Percentiles rank a stretch among this genome's conserved stretches.
These are phyloP conservation scores for Peucedramus taeniatus DNA, from an alignment of 2,113 vertebrate genomes.

Conservation along the genomic window DNA sequence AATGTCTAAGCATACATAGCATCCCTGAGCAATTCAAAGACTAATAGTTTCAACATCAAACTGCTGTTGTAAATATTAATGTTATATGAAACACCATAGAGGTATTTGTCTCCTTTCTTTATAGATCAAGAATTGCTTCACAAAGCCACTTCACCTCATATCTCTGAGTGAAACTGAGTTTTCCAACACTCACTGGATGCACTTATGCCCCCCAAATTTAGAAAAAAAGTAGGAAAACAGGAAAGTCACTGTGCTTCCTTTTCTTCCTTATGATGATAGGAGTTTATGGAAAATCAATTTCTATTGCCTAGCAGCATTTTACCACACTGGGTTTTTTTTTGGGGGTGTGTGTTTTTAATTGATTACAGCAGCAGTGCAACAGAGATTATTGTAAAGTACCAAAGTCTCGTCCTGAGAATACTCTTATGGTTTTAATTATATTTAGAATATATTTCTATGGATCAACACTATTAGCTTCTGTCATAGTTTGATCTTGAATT, in stretches of 20 bases:
- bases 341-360: neutral
- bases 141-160: neutral
- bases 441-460: neutral
- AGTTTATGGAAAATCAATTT: conserved; percentile 1
- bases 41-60: neutral
- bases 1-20: neutral
- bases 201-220: neutral
- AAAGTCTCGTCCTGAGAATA: neutral
- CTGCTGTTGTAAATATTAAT: neutral
- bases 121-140: neutral
- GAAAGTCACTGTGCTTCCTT: neutral
- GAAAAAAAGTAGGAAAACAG: conserved; percentile 47
- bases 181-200: neutral
- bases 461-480: neutral
- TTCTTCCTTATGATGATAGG: neutral
- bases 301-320: neutral
- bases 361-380: neutral
- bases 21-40: neutral
- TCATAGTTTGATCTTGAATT: neutral
- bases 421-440: neutral
- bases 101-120: neutral
- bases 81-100: neutral
- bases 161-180: neutral
- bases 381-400: neutral
- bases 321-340: neutral